Base-by-base conservation (phyloP, 2,888 invertebrate genomes). In the Dryobota labecula region DNA sequence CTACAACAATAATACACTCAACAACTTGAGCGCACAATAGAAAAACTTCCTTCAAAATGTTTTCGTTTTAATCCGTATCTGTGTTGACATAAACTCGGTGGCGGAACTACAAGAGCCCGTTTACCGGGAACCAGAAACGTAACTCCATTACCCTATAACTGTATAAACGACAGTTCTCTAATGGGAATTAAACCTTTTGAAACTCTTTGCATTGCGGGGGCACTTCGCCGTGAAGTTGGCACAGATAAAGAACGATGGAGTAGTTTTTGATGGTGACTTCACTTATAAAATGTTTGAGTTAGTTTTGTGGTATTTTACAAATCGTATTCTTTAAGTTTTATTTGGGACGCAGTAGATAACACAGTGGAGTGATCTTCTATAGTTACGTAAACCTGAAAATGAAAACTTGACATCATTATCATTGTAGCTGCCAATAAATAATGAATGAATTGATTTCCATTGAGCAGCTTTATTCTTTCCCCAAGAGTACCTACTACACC, bases 161-260 rank as follows among this genome's bases (percentile, higher is more conserved):
- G 73, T 83, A 79, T 82, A 84, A 78, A 84, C 82, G 80, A 70
- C 82, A 77, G 79, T 71, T 77, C 62, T 73, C 86, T 84, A 86
- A 84, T 84, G 76, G 80, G 82, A 84, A 84, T 82, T 82, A 84
- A 84, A 78, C 86, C 82, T 82, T 85, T 84, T 80, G 64, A 82
- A 85, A 84, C 81, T 84, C 80, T 80, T 84, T 73, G 57, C 78
- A 72, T 77, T 83, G 66, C 70, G 60, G 73, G 66, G 53, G 64
- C 72, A 78, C 78, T 80, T 78, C 51, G 30, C 67, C 69, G 76
- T 73, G 36, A 67, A 80, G 77, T 74, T 78, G 66, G 70, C 47
- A 9, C 15, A 54, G 76, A 76, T 84, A 83, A 79, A 74, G 72
- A 64, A 79, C 45, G 73, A 61, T 82, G 41, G 57, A 62, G 64